phyloP scores from a whole-genome alignment of 2,888 invertebrate genomes.

The Xanthia togata region DNA sequence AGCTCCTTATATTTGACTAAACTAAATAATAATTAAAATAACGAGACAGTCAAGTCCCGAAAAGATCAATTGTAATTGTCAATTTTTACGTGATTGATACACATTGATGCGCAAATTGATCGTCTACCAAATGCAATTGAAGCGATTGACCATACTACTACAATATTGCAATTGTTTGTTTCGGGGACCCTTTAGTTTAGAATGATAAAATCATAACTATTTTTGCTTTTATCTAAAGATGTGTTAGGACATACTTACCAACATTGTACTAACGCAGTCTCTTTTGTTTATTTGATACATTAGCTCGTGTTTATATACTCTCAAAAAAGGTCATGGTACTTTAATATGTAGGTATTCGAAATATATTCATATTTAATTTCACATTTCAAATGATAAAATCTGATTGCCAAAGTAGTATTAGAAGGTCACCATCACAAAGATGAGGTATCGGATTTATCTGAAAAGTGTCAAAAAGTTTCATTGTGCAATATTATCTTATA shows the following conservation, averaged over 20 bases:
- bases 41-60: not conserved
- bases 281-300: constrained; percentile 1
- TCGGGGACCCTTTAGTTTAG: no score
- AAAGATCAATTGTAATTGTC: no score
- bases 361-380: constrained; percentile 17
- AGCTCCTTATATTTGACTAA: no score
- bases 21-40: not conserved
- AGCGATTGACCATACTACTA: no score
- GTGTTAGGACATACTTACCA: not conserved
- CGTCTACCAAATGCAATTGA: no score
- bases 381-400: not conserved
- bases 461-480: not conserved
- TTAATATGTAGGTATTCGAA: not conserved
- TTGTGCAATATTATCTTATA: not conserved
- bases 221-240: not conserved
- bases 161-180: no score
- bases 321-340: constrained; percentile 12
- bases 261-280: not conserved
- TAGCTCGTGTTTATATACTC: not conserved
- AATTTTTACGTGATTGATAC: no score
- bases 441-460: not conserved
- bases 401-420: not conserved
- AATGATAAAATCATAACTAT: not conserved
- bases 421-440: not conserved
- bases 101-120: no score